Percentiles rank a stretch among this genome's conserved stretches.
These are phyloP conservation scores for Struthidea cinerea DNA, from an alignment of 2,113 vertebrate genomes.

Conservation along the genomic window DNA sequence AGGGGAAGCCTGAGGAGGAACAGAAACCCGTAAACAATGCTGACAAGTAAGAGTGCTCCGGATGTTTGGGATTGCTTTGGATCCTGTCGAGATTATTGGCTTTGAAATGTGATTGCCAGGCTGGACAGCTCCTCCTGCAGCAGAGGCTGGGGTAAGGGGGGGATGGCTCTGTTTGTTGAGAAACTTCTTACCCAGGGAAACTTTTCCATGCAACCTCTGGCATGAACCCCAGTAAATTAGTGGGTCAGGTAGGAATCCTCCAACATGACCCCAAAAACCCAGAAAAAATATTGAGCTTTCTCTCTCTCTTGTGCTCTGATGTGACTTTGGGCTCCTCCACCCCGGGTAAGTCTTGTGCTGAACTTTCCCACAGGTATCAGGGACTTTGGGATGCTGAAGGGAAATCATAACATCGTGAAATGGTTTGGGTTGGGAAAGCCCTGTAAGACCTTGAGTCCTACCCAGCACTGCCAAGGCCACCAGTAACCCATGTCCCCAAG, in stretches of 20 bases:
- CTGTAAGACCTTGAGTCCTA: not conserved
- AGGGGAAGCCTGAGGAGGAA: no score
- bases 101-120: accelerated
- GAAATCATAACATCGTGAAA: not conserved
- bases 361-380: no score
- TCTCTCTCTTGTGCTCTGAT: not conserved
- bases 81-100: not conserved
- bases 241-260: not conserved
- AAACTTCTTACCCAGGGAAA: not conserved
- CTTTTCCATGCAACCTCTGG: not conserved
- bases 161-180: accelerated
- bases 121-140: not conserved
- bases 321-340: not conserved
- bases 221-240: not conserved
- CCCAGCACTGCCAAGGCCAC: no score
- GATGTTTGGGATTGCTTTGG: not conserved
- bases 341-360: not conserved
- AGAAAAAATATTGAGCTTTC: not conserved
- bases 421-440: not conserved
- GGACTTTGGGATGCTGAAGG: not conserved
- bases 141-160: accelerated
- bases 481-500: accelerated
- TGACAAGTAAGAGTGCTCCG: not conserved
- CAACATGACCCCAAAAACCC: accelerated
- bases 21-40: accelerated